Conservation (phyloP, 1,140 invertebrate species). For the Trissolcus basalis region DNA sequence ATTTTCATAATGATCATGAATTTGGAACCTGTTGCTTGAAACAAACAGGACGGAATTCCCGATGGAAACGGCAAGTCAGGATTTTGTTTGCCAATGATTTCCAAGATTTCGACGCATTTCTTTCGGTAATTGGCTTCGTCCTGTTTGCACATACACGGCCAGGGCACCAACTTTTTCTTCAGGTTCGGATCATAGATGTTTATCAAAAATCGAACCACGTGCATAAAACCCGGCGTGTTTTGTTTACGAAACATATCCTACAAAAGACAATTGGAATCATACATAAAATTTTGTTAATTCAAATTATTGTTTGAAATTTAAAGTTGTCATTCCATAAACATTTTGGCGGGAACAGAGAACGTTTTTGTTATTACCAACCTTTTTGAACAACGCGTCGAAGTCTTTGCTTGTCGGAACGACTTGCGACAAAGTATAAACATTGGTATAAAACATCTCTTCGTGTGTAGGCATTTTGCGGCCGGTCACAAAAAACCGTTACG, state of each 20-base stretch:
- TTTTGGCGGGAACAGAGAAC: background rate
- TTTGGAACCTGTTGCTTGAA: conserved; percentile 59
- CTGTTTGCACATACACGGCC: conserved; percentile 73
- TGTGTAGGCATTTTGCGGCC: conserved; percentile 2
- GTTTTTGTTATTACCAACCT: background rate
- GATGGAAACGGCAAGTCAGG: conserved; percentile 52
- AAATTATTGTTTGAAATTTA: background rate
- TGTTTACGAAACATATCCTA: conserved; percentile 75
- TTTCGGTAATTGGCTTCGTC: conserved; percentile 69
- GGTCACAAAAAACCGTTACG: no score
- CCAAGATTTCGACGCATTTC: conserved; percentile 52
- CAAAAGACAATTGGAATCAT: no score
- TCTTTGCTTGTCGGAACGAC: conserved; percentile 46
- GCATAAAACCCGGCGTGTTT: conserved; percentile 72
- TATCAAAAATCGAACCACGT: conserved; percentile 73
- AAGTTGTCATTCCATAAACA: no score
- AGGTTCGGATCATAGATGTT: conserved; percentile 69
- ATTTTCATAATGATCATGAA: conserved; percentile 60
- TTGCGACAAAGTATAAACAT: conserved; percentile 57
- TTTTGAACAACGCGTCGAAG: conserved; percentile 35
- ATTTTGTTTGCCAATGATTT: conserved; percentile 53
- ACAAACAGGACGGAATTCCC: conserved; percentile 57
- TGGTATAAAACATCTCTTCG: conserved; percentile 45
- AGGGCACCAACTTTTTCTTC: conserved; percentile 70
- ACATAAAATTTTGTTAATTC: background rate